These are phyloP conservation scores for Nixonia krombeini DNA, from an alignment of 1,140 invertebrate species.

Conservation along the genomic window DNA sequence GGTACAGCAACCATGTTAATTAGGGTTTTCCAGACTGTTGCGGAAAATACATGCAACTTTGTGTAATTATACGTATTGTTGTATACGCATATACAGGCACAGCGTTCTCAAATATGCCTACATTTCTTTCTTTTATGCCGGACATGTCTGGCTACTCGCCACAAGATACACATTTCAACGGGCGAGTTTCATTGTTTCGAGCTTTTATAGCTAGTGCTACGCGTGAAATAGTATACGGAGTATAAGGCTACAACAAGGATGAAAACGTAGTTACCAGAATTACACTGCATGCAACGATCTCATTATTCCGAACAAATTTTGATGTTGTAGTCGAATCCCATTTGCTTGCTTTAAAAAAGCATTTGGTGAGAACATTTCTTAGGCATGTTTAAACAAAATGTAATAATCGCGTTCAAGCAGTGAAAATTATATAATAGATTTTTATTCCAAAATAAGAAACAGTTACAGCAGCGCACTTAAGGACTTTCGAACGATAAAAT, in stretches of 20 bases:
- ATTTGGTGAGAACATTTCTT: conserved; percentile 22
- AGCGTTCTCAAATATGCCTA: conserved; percentile 16
- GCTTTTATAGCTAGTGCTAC: conserved; percentile 36
- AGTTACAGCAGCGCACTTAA: too few species aligned
- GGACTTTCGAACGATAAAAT: too few species aligned
- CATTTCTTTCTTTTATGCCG: conserved; percentile 40
- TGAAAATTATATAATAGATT: too few species aligned
- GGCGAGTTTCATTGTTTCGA: conserved; percentile 50
- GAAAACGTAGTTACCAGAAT: conserved; percentile 44
- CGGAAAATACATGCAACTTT: conserved; percentile 8
- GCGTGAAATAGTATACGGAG: conserved; percentile 21
- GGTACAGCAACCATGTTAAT: conserved; percentile 31
- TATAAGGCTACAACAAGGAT: conserved; percentile 23
- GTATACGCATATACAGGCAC: conserved; percentile 22
- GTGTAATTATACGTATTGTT: conserved; percentile 18
- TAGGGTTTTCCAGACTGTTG: conserved; percentile 31
- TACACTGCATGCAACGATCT: conserved; percentile 30
- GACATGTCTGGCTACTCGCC: conserved; percentile 49
- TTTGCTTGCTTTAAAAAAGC: conserved; percentile 19
- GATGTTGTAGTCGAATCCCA: conserved; percentile 24
- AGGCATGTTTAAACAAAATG: too few species aligned
- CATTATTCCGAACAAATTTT: conserved; percentile 41
- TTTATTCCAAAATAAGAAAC: too few species aligned
- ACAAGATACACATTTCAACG: conserved; percentile 54
- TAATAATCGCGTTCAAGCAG: too few species aligned